Evolutionary conservation across 2,113 vertebrate genomes (phyloP), one percentile per base, ranked within the genome.

Genomic region (Ascaphus truei): DNA sequence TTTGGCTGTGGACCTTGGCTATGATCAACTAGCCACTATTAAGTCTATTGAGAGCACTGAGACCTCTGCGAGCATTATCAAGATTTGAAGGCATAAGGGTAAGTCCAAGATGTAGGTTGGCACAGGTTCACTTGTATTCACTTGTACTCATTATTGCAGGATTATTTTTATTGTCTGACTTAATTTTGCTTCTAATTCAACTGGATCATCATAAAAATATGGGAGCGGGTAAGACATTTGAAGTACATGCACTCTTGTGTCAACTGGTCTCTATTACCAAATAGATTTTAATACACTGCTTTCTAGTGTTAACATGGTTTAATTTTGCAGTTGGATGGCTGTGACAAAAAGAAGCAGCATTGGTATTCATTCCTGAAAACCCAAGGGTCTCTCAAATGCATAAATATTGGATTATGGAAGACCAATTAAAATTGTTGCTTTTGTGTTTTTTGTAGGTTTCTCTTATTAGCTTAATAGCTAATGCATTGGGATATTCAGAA

Each of bases 41-140:
- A 99, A 96, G 81, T 96, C 95, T 43, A 90, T 82, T 99, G 15
- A 83, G 96, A 86, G 95, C 96, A 57, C 85, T 99, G 76, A 92
- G 97, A 82, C 96, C 96, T 62, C 83, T 99, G 20, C 93, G 97
- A 82, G 96, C 97, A 50, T 86, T 99, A 81, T 98, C 89, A 39
- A 81, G 87, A 77, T 92, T 92, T 77, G 87, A 91, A 82, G 90
- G 90, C 22, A 89, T 91, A 81, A 92, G 86, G 88, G 90, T 91
- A 77, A 55, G 4, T n/a, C 68, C 45, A 31, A 62, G 37, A 45
- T 9, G 10, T 5, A 27, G 58, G 47, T 11, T 30, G 34, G 11
- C 58, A 31, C 13, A 62, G 27, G 51, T 51, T 71, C 16, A 74
- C 20, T 16, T 47, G 15, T 47, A 36, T 59, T n/a, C n/a, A n/a